Conservation (phyloP, 2,888 invertebrate genomes). For the Eustalomyia histrio region DNA sequence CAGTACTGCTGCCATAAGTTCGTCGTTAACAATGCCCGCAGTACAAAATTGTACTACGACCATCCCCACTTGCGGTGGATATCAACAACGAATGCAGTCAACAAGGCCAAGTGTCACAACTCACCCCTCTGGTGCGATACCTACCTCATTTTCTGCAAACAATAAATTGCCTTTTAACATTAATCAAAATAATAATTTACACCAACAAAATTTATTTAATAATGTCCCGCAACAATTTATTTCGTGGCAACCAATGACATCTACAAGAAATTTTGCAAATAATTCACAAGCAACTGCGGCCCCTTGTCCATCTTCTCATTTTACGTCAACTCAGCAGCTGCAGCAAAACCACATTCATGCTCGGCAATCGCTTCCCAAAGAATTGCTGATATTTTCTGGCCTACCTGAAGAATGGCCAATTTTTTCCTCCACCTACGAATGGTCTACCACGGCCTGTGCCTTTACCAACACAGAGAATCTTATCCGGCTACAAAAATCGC, state of each 20-base stretch:
- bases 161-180: neutral
- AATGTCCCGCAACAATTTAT: constrained; percentile 4
- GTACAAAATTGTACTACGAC: constrained; percentile 31
- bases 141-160: constrained; percentile 1
- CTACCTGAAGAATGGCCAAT: constrained; percentile 46
- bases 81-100: constrained; percentile 17
- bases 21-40: constrained; percentile 1
- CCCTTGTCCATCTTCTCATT: neutral
- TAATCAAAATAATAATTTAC: neutral
- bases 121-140: constrained; percentile 1
- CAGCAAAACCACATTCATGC: constrained; percentile 18
- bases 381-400: constrained; percentile 38
- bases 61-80: neutral
- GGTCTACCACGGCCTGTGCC: constrained; percentile 32
- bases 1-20: too few species aligned
- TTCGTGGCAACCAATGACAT: neutral
- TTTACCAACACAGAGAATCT: constrained; percentile 26
- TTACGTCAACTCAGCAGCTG: neutral
- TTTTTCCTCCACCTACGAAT: constrained; percentile 36
- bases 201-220: neutral
- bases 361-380: constrained; percentile 34
- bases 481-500: constrained; percentile 36
- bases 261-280: constrained; percentile 6
- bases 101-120: neutral
- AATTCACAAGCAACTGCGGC: neutral